Conservation (phyloP, 1,140 invertebrate genomes). For the Lysiphlebus fabarum region DNA sequence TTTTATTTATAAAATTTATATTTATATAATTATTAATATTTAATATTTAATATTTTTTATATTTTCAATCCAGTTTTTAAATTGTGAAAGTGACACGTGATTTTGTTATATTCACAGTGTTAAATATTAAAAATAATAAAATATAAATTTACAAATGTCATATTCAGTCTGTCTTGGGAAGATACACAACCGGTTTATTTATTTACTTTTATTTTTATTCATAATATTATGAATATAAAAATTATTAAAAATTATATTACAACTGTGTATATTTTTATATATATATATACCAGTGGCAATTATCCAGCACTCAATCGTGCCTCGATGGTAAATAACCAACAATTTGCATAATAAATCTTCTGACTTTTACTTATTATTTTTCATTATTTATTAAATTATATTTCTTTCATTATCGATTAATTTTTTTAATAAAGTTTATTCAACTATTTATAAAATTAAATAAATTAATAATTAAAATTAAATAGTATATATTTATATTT, state of each 20-base stretch:
- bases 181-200: conserved; percentile 25
- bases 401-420: conserved; percentile 8
- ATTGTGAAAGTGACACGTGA: too few species aligned
- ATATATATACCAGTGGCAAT: conserved; percentile 22
- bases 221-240: neutral
- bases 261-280: conserved; percentile 15
- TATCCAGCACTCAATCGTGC: conserved; percentile 24
- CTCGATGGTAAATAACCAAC: conserved; percentile 24
- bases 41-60: too few species aligned
- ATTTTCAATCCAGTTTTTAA: too few species aligned
- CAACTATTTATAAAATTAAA: too few species aligned
- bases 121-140: conserved; percentile 19
- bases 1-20: too few species aligned
- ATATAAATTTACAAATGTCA: conserved; percentile 43
- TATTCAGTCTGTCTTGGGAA: conserved; percentile 34
- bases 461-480: too few species aligned
- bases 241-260: neutral
- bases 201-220: neutral
- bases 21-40: too few species aligned
- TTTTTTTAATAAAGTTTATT: too few species aligned
- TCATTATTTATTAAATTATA: conserved; percentile 2
- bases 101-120: neutral
- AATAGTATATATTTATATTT: too few species aligned
- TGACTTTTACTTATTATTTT: conserved; percentile 7
- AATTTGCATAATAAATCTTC: conserved; percentile 36